Evolutionary conservation across 2,797 vertebrate species (phyloP).

Genomic region (Platyrinchus mystaceus): DNA sequence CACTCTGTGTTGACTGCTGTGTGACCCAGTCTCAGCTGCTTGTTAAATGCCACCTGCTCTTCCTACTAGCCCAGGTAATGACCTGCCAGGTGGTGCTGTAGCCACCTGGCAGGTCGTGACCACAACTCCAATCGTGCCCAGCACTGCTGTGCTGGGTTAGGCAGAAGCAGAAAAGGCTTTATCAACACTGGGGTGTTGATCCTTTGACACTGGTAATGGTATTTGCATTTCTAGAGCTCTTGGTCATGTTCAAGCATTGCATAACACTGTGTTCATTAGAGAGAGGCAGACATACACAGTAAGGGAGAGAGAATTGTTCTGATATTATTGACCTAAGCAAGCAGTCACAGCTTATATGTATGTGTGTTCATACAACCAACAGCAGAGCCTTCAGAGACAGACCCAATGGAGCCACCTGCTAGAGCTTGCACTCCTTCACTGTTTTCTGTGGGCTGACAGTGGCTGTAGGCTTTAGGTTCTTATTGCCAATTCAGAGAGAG

Average conservation of each 20-base stretch:
- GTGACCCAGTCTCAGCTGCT: fast-evolving
- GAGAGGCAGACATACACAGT: not conserved
- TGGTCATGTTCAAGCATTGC: not conserved
- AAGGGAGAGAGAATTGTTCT: not conserved
- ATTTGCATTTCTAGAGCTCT: not conserved
- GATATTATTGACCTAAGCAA: not conserved
- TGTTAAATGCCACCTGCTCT: not conserved
- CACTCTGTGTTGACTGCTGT: not conserved
- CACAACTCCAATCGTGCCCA: not conserved
- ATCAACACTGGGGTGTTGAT: not conserved
- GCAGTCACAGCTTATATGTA: not conserved
- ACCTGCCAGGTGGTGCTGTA: not conserved
- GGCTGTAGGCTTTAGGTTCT: not conserved
- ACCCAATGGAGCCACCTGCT: not conserved
- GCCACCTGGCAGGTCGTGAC: not conserved
- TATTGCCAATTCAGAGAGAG: not conserved
- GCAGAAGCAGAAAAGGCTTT: not conserved
- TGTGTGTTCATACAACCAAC: not conserved
- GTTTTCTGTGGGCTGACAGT: not conserved
- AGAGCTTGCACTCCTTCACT: not conserved
- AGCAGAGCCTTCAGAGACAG: not conserved
- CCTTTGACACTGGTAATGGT: not conserved
- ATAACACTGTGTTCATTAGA: not conserved
- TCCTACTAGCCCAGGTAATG: not conserved
- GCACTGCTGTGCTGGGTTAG: not conserved